Percentiles rank a stretch among this genome's conserved stretches.
Conservation (phyloP, 2,113 vertebrate species). For the Australoheros scitulus region DNA sequence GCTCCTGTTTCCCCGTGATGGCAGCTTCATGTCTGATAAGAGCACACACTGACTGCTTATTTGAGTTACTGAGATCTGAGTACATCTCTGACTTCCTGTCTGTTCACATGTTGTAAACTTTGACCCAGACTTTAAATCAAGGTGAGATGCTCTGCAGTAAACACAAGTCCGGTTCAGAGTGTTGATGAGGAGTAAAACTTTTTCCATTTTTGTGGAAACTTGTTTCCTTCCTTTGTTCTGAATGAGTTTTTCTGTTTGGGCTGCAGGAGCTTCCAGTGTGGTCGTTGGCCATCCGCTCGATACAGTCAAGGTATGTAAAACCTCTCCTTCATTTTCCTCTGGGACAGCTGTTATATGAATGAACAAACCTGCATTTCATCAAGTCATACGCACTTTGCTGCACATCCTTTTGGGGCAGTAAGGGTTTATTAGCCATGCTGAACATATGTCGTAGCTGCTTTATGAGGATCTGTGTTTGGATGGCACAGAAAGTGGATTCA, state of each 20-base stretch:
- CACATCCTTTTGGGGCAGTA: not conserved
- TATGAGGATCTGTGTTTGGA: not conserved
- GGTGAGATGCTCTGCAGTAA: not conserved
- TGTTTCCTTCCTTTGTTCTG: not conserved
- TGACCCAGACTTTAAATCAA: not conserved
- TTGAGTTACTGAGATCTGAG: too few relatives aligned
- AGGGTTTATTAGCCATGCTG: not conserved
- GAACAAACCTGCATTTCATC: not conserved
- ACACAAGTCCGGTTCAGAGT: not conserved
- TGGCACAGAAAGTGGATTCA: not conserved
- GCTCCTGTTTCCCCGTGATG: not conserved
- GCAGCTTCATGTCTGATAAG: too few relatives aligned
- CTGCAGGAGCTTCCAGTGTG: conserved; percentile 81
- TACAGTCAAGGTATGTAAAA: conserved; percentile 79
- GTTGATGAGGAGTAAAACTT: not conserved
- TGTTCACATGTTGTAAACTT: not conserved
- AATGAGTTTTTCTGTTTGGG: not conserved
- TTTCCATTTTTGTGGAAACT: not conserved
- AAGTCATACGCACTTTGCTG: not conserved
- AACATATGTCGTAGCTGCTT: not conserved
- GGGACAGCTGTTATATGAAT: not conserved
- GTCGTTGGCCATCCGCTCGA: conserved; percentile 83
- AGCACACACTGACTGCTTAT: too few relatives aligned
- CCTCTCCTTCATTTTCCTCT: not conserved
- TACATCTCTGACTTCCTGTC: too few relatives aligned